Percentiles rank a stretch among this genome's conserved stretches.
Conservation (phyloP, 1,140 invertebrate species). For the Rhynchophorus ferrugineus region DNA sequence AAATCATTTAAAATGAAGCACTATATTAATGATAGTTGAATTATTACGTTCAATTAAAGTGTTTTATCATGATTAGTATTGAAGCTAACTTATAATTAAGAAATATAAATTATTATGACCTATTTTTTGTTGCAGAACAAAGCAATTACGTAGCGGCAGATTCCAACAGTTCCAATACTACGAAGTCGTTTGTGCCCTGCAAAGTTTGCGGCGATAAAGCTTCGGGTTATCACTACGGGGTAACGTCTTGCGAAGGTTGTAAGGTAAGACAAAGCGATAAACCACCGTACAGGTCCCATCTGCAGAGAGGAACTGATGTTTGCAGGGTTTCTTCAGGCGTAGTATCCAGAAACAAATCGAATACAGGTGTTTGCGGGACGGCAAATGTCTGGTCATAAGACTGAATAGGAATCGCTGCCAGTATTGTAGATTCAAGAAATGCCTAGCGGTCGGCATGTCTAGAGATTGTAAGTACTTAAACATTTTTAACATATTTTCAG, state of each 20-base stretch:
- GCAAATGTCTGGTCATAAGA: constrained; percentile 93
- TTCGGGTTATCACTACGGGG: constrained; percentile 98
- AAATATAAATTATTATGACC: no score
- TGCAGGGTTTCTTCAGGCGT: constrained; percentile 74
- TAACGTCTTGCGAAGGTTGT: constrained; percentile 98
- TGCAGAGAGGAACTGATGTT: no score
- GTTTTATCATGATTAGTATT: no score
- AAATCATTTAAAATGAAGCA: no score
- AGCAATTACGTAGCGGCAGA: constrained; percentile 66
- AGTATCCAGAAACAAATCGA: constrained; percentile 98
- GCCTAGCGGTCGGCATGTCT: constrained; percentile 95
- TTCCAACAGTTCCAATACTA: constrained; percentile 61
- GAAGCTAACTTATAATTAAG: no score
- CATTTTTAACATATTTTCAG: neutral
- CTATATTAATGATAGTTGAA: no score
- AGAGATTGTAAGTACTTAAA: constrained; percentile 79
- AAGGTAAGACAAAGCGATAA: constrained; percentile 67
- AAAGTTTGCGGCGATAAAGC: constrained; percentile 99
- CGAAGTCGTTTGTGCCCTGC: constrained; percentile 86
- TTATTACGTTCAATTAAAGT: no score
- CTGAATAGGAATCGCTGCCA: constrained; percentile 96
- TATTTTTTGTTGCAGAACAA: constrained; percentile 62
- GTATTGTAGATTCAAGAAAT: constrained; percentile 98
- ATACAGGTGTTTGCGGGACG: constrained; percentile 91
- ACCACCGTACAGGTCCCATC: no score